Base-by-base conservation (phyloP, 2,888 invertebrate species). In the Acanthacorydalis orientalis region DNA sequence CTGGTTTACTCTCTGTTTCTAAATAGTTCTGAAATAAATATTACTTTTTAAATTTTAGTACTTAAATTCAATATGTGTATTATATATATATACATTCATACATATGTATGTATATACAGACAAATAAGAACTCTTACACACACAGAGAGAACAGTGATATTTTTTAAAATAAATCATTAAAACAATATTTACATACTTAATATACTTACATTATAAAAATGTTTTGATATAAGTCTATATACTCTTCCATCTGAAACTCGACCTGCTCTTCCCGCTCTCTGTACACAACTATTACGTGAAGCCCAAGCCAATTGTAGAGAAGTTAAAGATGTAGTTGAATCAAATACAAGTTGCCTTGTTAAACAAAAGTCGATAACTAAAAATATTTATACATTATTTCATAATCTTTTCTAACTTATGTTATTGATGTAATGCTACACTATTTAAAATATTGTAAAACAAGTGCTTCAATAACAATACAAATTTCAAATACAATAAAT, bases 311-410 rank as follows among this genome's bases (percentile, higher is more conserved):
- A 60, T 56, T 81, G 77, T 41, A 96, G 72, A 42, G 80, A 75
- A 15, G 83, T 78, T 60, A 81, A 88, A 68, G 87, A 88, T 0
- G 90, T 86, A 0, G 69, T 67, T 1, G 74, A 68, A 61, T 95
- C 88, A 43, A 81, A 78, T 6, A 82, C 70, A 55, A 91, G 64
- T 34, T 77, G 74, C 68, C 93, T 95, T 50, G 88, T 88, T 50
- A 95, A 68, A 64, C 95, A 96, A 65, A 89, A 95, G 67, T 97
- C 96, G 57, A 96, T 83, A 43, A 97, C 93, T 84, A 61, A 41
- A 65, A 63, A 23, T 49, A 56, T 41, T 12, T 49, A 52, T 49
- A 49, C 50, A 46, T 44, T 43, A 46, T 40, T 37, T 39, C 12
- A 31, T 34, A 4, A 14, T n/a, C 10, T n/a, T 44, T 12, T 43